Evolutionary conservation across 30 jellyfish, hydroid and myxozoan species (phyloP), one percentile per base, ranked within the genome.

Genomic region (Aurelia aurita complex sp. Pacific): DNA sequence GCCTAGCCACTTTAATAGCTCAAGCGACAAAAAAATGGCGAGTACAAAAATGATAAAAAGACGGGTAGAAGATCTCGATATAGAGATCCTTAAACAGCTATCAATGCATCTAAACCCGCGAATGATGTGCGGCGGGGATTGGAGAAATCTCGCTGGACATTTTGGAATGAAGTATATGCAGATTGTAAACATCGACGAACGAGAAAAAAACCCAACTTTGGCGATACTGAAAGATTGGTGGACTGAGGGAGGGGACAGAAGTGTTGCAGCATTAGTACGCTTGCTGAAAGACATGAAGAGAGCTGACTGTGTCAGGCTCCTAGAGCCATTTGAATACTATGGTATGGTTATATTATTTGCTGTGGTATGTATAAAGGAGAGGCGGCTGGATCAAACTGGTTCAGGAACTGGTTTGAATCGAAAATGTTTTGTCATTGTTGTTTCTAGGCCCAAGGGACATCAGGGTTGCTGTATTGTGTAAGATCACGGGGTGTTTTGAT

Each of bases 211-310:
- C 36, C 98, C 98, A 1, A 86, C 98, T 0, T 74, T 62, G 77
- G 91, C 77, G 0, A 71, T 92, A 18, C 82, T 92, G 34, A 18
- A 38, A 15, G 77, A 81, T 11, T 92, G 98, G 98, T 79, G 91
- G 91, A 69, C 81, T 5, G 94, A 68, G 2, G 40, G 15, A 2
- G 92, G 92, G 0, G 85, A 75, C 29, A 67, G 35, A 33, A 75
- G 74, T 32, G 95, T 86, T 0, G 5, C 89, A 0, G 79, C 2
- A 1, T 53, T 86, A 46, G 32, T 86, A 0, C 40, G 12, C 10
- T 32, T 76, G 10, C 33, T 86, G 1, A 35, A 23, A 11, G 57
- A 46, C 34, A 35, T 86, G 51, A 67, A 66, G n/a, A 33, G 95
- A 60, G 60, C 53, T 2, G 95, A 86, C 55, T 83, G 63, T 4